These are phyloP conservation scores for Ellobius talpinus DNA, from an alignment of 2,113 vertebrate genomes.

Conservation along the genomic window DNA sequence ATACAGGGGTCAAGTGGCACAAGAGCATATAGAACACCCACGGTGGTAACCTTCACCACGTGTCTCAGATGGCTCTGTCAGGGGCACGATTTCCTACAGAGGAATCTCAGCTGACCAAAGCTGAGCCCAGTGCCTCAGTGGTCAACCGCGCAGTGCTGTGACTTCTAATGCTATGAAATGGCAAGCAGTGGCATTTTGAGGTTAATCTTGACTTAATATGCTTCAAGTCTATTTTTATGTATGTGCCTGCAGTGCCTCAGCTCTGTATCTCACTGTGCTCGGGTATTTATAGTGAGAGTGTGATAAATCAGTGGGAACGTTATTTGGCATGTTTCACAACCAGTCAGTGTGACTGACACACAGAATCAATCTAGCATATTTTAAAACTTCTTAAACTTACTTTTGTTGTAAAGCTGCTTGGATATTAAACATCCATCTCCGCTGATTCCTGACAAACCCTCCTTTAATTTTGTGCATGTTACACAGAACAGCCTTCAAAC, in stretches of 20 bases:
- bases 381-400: conserved; percentile 66
- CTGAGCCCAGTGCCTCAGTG: background rate
- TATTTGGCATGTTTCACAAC: conserved; percentile 80
- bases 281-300: conserved; percentile 69
- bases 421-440: conserved; percentile 18
- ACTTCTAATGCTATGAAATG: background rate
- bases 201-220: conserved; percentile 79
- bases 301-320: conserved; percentile 80
- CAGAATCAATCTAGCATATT: conserved; percentile 53
- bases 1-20: background rate
- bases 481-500: background rate
- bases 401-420: conserved; percentile 38
- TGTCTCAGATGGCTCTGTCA: background rate
- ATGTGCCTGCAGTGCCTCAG: conserved; percentile 57
- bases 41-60: background rate
- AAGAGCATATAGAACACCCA: background rate
- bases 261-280: conserved; percentile 62
- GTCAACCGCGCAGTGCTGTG: background rate
- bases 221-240: conserved; percentile 77
- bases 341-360: conserved; percentile 76
- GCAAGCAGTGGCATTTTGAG: conserved; percentile 73
- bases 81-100: background rate
- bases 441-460: conserved; percentile 34
- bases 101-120: background rate
- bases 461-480: conserved; percentile 38